Conservation (phyloP, 1,140 invertebrate species). For the Euura lappo region DNA sequence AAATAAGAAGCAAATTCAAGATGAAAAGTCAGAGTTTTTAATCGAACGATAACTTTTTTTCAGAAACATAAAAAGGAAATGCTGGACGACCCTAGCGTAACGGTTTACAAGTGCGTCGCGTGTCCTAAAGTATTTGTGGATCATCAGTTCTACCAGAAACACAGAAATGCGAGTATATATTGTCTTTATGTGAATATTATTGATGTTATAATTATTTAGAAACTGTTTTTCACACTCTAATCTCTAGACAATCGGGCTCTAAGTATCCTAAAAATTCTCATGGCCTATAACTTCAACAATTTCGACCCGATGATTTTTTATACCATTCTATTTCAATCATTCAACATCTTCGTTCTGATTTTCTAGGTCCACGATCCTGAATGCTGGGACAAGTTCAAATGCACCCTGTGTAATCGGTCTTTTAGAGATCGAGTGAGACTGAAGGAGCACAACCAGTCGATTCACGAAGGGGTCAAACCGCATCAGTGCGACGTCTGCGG, state of each 20-base stretch:
- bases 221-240: not conserved
- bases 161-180: conserved; percentile 37
- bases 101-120: conserved; percentile 36
- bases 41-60: conserved; percentile 9
- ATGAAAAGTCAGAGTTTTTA: too few relatives aligned
- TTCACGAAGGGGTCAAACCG: conserved; percentile 43
- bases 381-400: conserved; percentile 45
- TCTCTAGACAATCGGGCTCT: too few relatives aligned
- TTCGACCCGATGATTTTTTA: too few relatives aligned
- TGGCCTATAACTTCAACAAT: too few relatives aligned
- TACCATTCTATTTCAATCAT: too few relatives aligned
- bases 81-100: conserved; percentile 36
- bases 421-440: conserved; percentile 43
- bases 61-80: conserved; percentile 44
- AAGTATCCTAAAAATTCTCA: too few relatives aligned
- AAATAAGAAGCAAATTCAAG: too few relatives aligned
- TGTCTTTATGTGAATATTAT: not conserved
- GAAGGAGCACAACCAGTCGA: conserved; percentile 39
- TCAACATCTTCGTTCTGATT: not conserved
- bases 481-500: conserved; percentile 46
- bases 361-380: conserved; percentile 45
- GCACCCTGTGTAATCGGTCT: conserved; percentile 38
- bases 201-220: conserved; percentile 12
- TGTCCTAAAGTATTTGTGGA: conserved; percentile 44
- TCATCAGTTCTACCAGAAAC: conserved; percentile 45